Base-by-base conservation (phyloP, 2,113 vertebrate species). In the Cnemophilus loriae region DNA sequence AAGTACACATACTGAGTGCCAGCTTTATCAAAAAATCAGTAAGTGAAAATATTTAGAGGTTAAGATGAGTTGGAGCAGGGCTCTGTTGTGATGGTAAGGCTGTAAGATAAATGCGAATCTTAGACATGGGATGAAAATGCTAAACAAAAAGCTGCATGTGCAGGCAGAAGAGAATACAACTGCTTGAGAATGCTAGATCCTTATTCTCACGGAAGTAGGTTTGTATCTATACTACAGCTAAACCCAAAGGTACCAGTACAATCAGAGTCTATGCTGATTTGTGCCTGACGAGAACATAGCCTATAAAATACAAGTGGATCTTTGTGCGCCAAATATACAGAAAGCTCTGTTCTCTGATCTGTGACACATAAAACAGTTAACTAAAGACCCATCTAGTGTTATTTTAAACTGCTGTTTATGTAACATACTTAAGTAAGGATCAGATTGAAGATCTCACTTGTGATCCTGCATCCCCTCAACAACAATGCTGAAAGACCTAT, bases 251-350 rank as follows among this genome's bases (percentile, higher is more conserved):
- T 33, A 93, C 18, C n/a, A 39, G 3, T 47, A 79, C 16, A 53
- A 37, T 46, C 33, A 47, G 26, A 39, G 24, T 13, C 46, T 44
- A 42, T 11, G 14, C 2, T 16, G n/a, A 65, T 39, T 30, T 70
- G 46, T 49, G n/a, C 37, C 47, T 63, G 19, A 39, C 41, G 11
- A 74, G 16, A 17, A 70, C 41, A 61, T 3, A 80, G 13, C 13
- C 23, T 60, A n/a, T 41, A 61, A 91, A 80, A 84, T 20, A 1
- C 4, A 77, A 69, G 30, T 13, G 8, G 6, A 53, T 73, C 17
- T 33, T 37, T 12, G 11, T 44, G 8, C 81, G 41, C 8, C 35
- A 73, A 52, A 52, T 26, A 74, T 2, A 69, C 0, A 0, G 39
- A 85, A 0, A 84, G 7, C 1, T 5, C 50, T 17, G 14, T 67